phyloP scores from a whole-genome alignment of 2,888 invertebrate genomes.

The Autographa pulchrina region DNA sequence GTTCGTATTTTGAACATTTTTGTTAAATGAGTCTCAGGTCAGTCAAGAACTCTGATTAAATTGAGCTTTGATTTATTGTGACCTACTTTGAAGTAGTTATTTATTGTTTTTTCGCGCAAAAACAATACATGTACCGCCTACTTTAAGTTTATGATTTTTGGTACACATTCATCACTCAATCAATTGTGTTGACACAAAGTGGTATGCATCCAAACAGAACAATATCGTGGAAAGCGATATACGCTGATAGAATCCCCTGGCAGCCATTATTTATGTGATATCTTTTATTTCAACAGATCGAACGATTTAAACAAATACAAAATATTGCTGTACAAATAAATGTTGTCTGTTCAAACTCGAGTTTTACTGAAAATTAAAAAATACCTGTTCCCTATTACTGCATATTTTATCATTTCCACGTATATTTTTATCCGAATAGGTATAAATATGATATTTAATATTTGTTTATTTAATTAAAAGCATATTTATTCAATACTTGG shows the following conservation, averaged over 20 bases:
- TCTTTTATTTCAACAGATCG: conserved; percentile 32
- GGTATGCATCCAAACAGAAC: conserved; percentile 35
- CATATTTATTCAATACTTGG: conserved; percentile 2
- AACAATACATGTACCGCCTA: background rate
- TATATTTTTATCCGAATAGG: background rate
- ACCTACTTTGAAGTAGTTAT: background rate
- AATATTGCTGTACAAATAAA: conserved; percentile 8
- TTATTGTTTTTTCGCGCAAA: background rate
- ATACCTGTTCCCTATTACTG: background rate
- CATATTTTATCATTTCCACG: conserved; percentile 9
- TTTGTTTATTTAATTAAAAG: background rate
- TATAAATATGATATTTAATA: background rate
- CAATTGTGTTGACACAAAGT: conserved; percentile 31
- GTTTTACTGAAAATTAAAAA: background rate
- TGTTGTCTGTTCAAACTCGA: background rate
- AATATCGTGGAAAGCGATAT: conserved; percentile 56
- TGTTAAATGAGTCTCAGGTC: background rate
- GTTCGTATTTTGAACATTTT: background rate
- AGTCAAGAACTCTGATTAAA: background rate
- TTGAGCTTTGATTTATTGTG: background rate
- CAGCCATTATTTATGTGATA: conserved; percentile 28
- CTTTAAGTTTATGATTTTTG: too few relatives aligned
- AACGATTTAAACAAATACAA: conserved; percentile 18
- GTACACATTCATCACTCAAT: too few relatives aligned
- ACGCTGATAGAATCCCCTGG: conserved; percentile 31